Conservation (phyloP, 2,113 vertebrate species). For the Odontophorus gujanensis region DNA sequence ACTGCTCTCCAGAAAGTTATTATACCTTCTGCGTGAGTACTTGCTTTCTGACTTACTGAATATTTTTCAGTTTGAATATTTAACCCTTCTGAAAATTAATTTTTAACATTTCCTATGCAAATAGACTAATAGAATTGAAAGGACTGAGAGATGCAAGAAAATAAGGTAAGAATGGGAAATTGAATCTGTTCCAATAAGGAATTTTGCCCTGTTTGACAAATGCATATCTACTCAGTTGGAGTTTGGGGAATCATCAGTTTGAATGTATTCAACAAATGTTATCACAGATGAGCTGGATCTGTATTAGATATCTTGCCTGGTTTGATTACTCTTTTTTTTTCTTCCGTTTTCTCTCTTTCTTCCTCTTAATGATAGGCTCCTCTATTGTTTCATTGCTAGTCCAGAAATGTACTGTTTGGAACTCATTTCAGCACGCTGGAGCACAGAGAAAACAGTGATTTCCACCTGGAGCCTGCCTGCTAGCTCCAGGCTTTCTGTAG, state of each 20-base stretch:
- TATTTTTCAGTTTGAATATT: neutral
- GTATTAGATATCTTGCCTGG: neutral
- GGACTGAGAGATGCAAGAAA: neutral
- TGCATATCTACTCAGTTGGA: fast-evolving
- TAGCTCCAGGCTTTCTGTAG: neutral
- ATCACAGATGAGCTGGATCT: neutral
- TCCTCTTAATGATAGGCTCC: neutral
- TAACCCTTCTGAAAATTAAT: neutral
- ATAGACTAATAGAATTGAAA: neutral
- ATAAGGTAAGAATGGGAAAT: neutral
- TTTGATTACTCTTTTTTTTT: neutral
- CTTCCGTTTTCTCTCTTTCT: neutral
- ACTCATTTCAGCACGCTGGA: neutral
- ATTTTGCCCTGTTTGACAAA: neutral
- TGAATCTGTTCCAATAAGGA: neutral
- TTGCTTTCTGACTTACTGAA: neutral
- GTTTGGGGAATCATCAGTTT: neutral
- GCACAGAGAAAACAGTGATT: neutral
- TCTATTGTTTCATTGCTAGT: neutral
- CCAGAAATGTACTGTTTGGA: neutral
- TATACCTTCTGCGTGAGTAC: neutral
- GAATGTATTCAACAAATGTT: neutral
- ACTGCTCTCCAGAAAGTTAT: neutral
- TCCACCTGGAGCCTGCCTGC: neutral
- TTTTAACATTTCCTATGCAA: neutral